Conservation (phyloP, 2,888 invertebrate species). For the Cinara cedri region DNA sequence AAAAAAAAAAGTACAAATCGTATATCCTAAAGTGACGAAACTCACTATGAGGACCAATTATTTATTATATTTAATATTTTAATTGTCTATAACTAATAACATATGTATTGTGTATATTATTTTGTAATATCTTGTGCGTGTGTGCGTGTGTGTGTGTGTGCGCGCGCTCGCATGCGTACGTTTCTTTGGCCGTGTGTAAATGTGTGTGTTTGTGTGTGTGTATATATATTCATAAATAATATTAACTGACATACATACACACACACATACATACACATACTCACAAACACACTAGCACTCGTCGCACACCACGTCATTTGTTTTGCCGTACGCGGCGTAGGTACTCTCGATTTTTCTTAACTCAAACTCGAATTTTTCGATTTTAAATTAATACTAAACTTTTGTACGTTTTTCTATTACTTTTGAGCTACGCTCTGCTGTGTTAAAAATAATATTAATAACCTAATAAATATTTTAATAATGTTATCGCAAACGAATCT, state of each 20-base stretch:
- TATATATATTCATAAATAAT: background rate
- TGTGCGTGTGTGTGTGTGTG: background rate
- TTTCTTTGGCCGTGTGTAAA: background rate
- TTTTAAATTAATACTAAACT: too few relatives aligned
- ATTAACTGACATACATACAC: too few relatives aligned
- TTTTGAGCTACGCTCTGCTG: background rate
- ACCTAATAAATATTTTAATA: conserved; percentile 20
- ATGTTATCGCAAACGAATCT: conserved; percentile 12
- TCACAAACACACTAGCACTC: too few relatives aligned
- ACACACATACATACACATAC: background rate
- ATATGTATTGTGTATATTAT: conserved; percentile 8
- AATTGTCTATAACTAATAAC: conserved; percentile 7
- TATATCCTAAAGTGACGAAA: conserved; percentile 49
- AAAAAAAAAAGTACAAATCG: conserved; percentile 47
- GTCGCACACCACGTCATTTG: too few relatives aligned
- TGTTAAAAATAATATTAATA: conserved; percentile 19
- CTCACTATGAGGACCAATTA: conserved; percentile 51
- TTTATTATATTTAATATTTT: conserved; percentile 40
- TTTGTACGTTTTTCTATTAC: background rate
- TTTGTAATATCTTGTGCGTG: background rate
- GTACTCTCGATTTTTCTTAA: background rate
- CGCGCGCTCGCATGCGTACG: too few relatives aligned
- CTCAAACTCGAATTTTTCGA: background rate
- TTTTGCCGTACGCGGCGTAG: too few relatives aligned
- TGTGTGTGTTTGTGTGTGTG: conserved; percentile 2